phyloP scores from a whole-genome alignment of 2,888 invertebrate species.

The Cheilosia vernalis region DNA sequence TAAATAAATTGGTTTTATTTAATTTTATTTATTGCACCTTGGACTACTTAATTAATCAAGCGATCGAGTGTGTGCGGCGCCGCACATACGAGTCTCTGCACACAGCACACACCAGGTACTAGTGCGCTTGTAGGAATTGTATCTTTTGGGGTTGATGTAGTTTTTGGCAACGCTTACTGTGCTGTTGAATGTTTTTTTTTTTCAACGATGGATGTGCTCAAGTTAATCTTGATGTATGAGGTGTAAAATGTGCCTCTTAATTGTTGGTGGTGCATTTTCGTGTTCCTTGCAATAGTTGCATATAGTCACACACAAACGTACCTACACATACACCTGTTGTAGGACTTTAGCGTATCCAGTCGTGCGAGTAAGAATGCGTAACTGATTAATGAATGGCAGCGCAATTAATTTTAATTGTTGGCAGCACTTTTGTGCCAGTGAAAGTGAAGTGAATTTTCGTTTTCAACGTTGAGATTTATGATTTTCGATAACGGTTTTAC shows the following conservation, averaged over 20 bases:
- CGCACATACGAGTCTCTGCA: neutral
- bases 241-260: neutral
- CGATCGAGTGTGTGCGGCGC: constrained; percentile 31
- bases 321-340: constrained; percentile 23
- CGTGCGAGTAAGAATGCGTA: constrained; percentile 66
- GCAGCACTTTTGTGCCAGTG: constrained; percentile 57
- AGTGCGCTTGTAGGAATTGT: constrained; percentile 9
- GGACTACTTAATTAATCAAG: constrained; percentile 69
- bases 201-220: neutral
- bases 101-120: too few relatives aligned
- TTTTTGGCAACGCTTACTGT: constrained; percentile 42
- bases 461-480: constrained; percentile 41
- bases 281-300: constrained; percentile 1
- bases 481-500: constrained; percentile 17
- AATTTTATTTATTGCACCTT: constrained; percentile 69
- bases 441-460: constrained; percentile 57
- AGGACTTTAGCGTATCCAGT: constrained; percentile 27
- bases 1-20: constrained; percentile 56
- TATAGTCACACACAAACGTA: neutral
- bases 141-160: constrained; percentile 31
- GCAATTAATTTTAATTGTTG: constrained; percentile 67
- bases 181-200: neutral
- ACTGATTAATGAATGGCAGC: constrained; percentile 67
- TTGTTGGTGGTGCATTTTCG: neutral
- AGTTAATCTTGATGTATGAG: neutral